These are phyloP conservation scores for Microctenopoma steveboyesi DNA, from an alignment of 2,797 vertebrate species.

Conservation along the genomic window DNA sequence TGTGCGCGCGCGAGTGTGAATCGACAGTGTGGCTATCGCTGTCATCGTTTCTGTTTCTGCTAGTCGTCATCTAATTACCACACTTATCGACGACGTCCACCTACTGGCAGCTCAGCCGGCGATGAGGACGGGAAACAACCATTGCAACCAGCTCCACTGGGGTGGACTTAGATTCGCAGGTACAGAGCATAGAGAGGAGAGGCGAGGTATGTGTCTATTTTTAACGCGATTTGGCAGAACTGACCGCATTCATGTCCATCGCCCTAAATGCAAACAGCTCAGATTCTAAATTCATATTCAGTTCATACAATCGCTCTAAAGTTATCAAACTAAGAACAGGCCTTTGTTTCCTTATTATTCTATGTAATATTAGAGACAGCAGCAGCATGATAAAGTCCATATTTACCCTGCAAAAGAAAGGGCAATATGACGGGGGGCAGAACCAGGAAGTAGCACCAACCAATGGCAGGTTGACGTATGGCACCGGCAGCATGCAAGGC, in stretches of 20 bases:
- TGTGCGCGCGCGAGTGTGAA: too few species aligned
- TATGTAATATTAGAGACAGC: not conserved
- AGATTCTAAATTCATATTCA: not conserved
- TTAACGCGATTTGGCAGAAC: too few species aligned
- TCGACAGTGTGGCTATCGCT: too few species aligned
- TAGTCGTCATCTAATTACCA: too few species aligned
- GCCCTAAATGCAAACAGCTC: not conserved
- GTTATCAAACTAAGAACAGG: not conserved
- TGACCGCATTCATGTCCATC: not conserved
- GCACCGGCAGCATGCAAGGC: slow-evolving; percentile 57
- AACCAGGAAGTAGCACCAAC: slow-evolving; percentile 56
- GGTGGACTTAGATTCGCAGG: too few species aligned
- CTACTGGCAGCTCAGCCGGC: too few species aligned
- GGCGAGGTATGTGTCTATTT: too few species aligned
- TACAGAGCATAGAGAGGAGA: too few species aligned
- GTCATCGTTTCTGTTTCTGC: too few species aligned
- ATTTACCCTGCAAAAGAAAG: slow-evolving; percentile 11
- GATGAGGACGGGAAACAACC: too few species aligned
- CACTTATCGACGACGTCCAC: too few species aligned
- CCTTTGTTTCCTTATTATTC: not conserved
- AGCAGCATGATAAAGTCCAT: not conserved
- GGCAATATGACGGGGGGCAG: slow-evolving; percentile 35
- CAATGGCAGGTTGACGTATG: slow-evolving; percentile 83
- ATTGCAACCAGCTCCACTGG: too few species aligned
- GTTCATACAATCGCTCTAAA: not conserved